Conservation (phyloP, 2,888 invertebrate species). For the Entomobrya proxima region DNA sequence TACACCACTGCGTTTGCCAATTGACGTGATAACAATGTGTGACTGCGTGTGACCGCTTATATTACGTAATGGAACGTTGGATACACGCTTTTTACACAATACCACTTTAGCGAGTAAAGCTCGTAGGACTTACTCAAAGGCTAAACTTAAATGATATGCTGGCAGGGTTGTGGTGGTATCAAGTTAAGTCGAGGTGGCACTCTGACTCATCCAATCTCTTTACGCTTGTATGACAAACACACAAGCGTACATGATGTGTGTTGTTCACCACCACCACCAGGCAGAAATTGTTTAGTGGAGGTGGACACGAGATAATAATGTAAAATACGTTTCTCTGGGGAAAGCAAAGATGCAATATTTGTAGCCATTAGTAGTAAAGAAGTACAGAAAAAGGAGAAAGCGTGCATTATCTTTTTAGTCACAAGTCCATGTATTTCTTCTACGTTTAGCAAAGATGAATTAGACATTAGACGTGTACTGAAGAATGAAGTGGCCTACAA, state of each 20-base stretch:
- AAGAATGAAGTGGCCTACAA: neutral
- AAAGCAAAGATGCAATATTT: neutral
- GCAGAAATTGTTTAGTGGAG: neutral
- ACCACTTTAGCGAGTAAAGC: neutral
- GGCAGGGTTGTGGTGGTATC: neutral
- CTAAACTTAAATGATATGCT: neutral
- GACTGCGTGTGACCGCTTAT: constrained; percentile 7
- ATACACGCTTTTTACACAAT: neutral
- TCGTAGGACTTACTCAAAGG: neutral
- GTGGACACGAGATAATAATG: neutral
- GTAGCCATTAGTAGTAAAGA: neutral
- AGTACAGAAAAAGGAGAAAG: neutral
- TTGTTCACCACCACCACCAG: no score
- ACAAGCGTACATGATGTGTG: neutral
- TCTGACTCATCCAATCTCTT: neutral
- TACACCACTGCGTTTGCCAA: neutral
- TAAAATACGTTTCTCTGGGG: neutral
- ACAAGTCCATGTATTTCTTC: no score
- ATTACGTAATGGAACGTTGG: constrained; percentile 14
- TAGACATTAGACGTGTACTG: neutral
- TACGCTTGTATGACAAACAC: neutral
- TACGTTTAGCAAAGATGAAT: neutral
- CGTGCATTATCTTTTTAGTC: neutral
- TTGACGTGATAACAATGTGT: constrained; percentile 43
- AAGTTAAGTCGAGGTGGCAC: constrained; percentile 2